phyloP scores from a whole-genome alignment of 2,797 vertebrate genomes.

The Periparus ater region DNA sequence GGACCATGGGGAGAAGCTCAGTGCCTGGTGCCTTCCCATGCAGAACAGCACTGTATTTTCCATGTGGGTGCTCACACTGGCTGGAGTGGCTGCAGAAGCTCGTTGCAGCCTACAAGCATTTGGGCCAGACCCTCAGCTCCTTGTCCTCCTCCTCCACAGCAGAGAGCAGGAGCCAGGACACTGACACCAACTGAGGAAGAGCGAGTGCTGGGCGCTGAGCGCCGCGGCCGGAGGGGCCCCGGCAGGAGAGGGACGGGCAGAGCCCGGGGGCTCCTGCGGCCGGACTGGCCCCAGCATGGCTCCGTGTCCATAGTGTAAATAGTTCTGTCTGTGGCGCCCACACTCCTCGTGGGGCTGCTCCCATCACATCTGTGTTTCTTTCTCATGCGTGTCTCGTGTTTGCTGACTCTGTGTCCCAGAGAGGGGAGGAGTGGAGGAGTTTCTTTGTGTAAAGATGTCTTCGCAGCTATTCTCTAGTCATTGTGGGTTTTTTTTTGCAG shows the following conservation, averaged over 20 bases:
- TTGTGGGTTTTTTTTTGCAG: constrained; percentile 24
- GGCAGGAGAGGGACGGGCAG: background rate
- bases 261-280: background rate
- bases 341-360: background rate
- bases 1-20: background rate
- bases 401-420: background rate
- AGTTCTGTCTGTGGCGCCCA: background rate
- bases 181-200: background rate
- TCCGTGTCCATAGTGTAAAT: constrained; percentile 13
- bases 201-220: background rate
- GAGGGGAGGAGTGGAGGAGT: background rate
- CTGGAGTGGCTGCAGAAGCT: constrained; percentile 82
- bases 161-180: constrained; percentile 76
- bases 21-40: constrained; percentile 74
- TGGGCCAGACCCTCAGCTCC: constrained; percentile 56
- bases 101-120: constrained; percentile 75
- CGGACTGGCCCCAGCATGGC: background rate
- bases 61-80: constrained; percentile 82
- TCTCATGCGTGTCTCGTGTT: background rate
- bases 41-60: constrained; percentile 85
- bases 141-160: constrained; percentile 57
- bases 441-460: constrained; percentile 42
- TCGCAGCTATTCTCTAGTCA: constrained; percentile 68
- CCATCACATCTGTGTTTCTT: background rate
- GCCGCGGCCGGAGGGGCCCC: background rate